phyloP scores from a whole-genome alignment of 2,888 invertebrate genomes.

The Cylindroiulus punctatus region DNA sequence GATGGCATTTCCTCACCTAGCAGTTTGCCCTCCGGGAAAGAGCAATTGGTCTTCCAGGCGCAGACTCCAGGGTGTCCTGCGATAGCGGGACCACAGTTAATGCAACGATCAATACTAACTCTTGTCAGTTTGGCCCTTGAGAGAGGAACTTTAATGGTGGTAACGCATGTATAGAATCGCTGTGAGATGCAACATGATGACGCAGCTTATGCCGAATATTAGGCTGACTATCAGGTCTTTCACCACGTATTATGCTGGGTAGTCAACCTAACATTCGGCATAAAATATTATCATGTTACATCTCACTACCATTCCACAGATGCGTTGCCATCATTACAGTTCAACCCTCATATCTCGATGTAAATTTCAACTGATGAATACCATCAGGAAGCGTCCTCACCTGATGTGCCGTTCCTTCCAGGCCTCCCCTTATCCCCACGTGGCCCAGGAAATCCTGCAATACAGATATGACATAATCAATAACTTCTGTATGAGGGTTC shows the following conservation, averaged over 20 bases:
- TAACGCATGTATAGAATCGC: too few species aligned
- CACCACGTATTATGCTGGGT: too few species aligned
- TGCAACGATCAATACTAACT: too few species aligned
- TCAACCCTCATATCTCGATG: neutral
- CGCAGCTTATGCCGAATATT: too few species aligned
- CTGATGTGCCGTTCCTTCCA: neutral
- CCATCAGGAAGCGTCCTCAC: constrained; percentile 8
- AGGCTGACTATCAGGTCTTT: too few species aligned
- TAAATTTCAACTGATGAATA: constrained; percentile 13
- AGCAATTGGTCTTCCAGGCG: neutral
- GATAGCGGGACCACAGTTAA: neutral
- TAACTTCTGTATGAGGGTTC: neutral
- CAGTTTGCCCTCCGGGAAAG: neutral
- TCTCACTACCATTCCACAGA: too few species aligned
- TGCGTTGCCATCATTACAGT: too few species aligned
- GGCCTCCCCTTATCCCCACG: neutral
- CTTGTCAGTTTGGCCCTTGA: too few species aligned
- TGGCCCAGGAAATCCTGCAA: constrained; percentile 2
- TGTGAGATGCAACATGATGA: too few species aligned
- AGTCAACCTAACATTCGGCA: too few species aligned
- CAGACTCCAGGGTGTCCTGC: neutral
- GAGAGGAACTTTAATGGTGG: too few species aligned
- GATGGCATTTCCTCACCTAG: constrained; percentile 19
- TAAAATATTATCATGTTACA: too few species aligned
- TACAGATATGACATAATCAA: constrained; percentile 7